phyloP scores from a whole-genome alignment of 2,797 vertebrate genomes.

The Sebastes miniatus region DNA sequence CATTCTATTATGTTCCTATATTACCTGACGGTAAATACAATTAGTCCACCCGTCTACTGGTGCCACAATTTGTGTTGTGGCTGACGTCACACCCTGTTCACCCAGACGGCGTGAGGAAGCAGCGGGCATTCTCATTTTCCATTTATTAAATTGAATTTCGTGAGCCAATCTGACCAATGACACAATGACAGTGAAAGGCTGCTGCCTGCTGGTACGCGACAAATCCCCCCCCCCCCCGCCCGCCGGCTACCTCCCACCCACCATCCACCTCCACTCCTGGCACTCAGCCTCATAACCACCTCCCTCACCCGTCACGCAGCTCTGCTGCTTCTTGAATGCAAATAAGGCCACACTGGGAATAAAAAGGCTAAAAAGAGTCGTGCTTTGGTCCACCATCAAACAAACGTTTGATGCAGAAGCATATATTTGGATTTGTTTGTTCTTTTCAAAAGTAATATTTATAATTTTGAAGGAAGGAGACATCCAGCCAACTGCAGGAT shows the following conservation, averaged over 20 bases:
- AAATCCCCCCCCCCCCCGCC: neutral
- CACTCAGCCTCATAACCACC: neutral
- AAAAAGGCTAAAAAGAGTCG: neutral
- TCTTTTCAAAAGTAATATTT: slow-evolving; percentile 63
- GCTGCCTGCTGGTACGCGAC: slow-evolving; percentile 21
- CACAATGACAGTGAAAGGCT: slow-evolving; percentile 23
- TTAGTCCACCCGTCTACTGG: neutral
- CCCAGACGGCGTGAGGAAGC: neutral
- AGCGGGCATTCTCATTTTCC: slow-evolving; percentile 10
- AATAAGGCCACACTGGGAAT: neutral
- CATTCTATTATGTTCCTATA: slow-evolving; percentile 2
- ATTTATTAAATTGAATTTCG: slow-evolving; percentile 32
- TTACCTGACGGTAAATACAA: neutral
- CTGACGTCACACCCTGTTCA: slow-evolving; percentile 8
- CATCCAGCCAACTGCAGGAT: slow-evolving; percentile 32
- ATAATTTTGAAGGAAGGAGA: slow-evolving; percentile 58
- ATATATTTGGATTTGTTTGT: neutral
- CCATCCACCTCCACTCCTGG: neutral
- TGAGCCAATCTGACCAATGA: slow-evolving; percentile 52
- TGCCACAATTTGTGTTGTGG: slow-evolving; percentile 9
- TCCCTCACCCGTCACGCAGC: neutral
- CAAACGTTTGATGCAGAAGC: neutral
- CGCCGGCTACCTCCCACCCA: neutral
- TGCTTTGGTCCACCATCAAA: slow-evolving; percentile 42
- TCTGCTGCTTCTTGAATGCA: slow-evolving; percentile 22